Evolutionary conservation across 2,113 vertebrate species (phyloP), one percentile per base, ranked within the genome.

Genomic region (Petrocephalus zakoni): DNA sequence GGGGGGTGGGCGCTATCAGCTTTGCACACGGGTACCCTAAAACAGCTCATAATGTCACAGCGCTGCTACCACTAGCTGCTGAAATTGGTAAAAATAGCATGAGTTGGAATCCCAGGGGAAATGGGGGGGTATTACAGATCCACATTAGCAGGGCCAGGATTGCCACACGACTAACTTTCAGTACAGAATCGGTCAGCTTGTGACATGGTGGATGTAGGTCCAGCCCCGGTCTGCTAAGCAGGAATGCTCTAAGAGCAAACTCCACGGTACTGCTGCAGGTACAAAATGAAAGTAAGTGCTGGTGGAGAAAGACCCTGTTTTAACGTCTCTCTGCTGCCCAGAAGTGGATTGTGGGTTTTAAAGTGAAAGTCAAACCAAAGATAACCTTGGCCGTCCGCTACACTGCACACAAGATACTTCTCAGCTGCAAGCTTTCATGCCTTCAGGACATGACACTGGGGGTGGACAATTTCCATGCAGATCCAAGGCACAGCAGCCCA

Each of bases 401-500:
- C 15, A 78, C 72, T 42, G 34, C 72, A 78, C 53, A 58, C 25
- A n/a, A 29, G 61, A 29, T n/a, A 68, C 61, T 68, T 29, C 25
- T n/a, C 61, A 68, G 61, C 53, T 49, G 46, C 42, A 22, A 84
- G 81, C 46, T 84, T 49, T 29, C 34, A 42, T 21, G 34, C 13
- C 85, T 86, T 53, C 37, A 61, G 85, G 52, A 42, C 55, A 86
- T 37, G 55, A 29, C 61, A 68, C 17, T 68, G 22, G 17, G n/a
- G 46, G 15, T 4, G 61, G 42, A 17, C 86, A 61, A 87, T 47
- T 72, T 68, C 25, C 61, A 29, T 68, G 61, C 61, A 68, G n/a
- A 68, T 68, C 61, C 61, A 68, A 68, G 61, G 93, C 93, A 52
- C 56, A 88, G 7, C 86, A 22, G 2, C 46, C 34, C 87, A 37